phyloP scores from a whole-genome alignment of 35 echinoderm and acorn worm species.

The Strongylocentrotus purpuratus region DNA sequence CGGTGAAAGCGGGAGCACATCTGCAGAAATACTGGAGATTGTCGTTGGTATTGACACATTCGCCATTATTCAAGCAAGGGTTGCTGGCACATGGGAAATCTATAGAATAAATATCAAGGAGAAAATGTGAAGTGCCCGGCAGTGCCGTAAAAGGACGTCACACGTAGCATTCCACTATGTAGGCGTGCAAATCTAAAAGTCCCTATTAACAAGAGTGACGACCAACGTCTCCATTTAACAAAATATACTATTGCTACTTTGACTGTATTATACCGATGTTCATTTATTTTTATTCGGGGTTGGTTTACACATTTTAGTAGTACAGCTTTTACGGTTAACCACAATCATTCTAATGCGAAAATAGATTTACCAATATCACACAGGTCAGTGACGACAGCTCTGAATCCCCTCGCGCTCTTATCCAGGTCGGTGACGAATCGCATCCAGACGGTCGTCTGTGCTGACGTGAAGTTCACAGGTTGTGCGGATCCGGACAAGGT shows the following conservation, averaged over 20 bases:
- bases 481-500: conserved; percentile 8
- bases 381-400: conserved; percentile 21
- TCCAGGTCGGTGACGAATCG: conserved; percentile 26
- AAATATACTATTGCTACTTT: no score
- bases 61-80: conserved; percentile 68
- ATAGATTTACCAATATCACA: conserved; percentile 13
- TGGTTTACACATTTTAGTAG: no score
- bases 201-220: no score
- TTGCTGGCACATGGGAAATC: conserved; percentile 49
- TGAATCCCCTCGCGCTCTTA: conserved; percentile 28
- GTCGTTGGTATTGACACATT: conserved; percentile 48
- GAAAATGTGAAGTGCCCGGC: no score
- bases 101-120: neutral
- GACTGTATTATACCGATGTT: no score
- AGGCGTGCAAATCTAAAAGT: no score
- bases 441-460: conserved; percentile 22
- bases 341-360: no score
- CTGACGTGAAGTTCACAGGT: conserved; percentile 39
- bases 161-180: no score
- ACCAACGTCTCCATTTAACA: no score
- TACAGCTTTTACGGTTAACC: no score
- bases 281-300: no score
- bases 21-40: conserved; percentile 5
- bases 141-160: no score
- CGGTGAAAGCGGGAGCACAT: conserved; percentile 68